phyloP scores from a whole-genome alignment of 2,797 vertebrate species.

The Sebastes miniatus region DNA sequence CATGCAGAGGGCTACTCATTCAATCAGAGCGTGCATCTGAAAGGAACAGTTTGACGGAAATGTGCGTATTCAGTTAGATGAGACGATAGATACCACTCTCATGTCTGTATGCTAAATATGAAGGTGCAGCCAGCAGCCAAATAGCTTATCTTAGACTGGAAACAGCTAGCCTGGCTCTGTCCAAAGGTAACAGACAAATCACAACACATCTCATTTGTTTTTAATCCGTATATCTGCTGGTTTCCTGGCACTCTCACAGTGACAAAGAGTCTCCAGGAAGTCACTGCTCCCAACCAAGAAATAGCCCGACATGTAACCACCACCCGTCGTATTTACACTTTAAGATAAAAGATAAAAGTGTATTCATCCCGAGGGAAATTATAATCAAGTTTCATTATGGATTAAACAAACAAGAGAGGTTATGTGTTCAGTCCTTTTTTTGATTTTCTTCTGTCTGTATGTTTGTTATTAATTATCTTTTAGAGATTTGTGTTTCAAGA shows the following conservation, averaged over 20 bases:
- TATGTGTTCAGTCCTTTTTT: background rate
- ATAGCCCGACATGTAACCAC: background rate
- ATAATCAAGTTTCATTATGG: background rate
- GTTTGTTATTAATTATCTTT: background rate
- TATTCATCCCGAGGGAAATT: background rate
- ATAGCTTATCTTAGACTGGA: too few relatives aligned
- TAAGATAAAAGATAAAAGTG: background rate
- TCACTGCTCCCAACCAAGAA: too few relatives aligned
- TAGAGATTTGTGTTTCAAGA: background rate
- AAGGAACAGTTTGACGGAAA: background rate
- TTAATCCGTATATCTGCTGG: background rate
- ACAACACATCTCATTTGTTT: background rate
- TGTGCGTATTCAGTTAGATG: background rate
- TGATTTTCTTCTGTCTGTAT: background rate
- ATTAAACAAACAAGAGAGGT: background rate
- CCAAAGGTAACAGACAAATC: background rate
- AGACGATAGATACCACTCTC: background rate
- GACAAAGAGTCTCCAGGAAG: background rate
- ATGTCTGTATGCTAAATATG: background rate
- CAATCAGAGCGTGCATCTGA: background rate
- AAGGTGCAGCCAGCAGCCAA: background rate
- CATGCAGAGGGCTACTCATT: background rate
- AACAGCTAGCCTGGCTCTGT: background rate
- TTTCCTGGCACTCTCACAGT: background rate
- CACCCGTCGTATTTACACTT: rapidly evolving